phyloP scores from a whole-genome alignment of 2,797 vertebrate species.

The Mionectes olivaceus region DNA sequence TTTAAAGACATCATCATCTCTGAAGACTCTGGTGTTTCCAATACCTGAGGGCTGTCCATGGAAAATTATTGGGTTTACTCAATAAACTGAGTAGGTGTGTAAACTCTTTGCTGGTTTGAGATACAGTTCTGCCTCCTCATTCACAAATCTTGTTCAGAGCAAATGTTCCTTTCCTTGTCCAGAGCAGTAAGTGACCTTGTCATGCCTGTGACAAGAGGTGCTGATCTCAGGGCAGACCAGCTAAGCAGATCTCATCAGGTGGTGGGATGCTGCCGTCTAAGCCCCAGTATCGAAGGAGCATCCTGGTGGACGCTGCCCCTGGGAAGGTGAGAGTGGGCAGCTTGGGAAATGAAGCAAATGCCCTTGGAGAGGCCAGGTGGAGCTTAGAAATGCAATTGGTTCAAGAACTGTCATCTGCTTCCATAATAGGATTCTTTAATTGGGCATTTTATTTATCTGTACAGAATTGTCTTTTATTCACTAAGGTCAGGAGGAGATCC shows the following conservation, averaged over 20 bases:
- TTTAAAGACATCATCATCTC: not conserved
- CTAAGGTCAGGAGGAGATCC: not conserved
- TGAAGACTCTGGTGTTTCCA: not conserved
- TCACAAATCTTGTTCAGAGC: not conserved
- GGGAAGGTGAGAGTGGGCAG: not conserved
- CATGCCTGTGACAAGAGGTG: fast-evolving
- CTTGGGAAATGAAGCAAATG: not conserved
- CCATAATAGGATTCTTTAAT: not conserved
- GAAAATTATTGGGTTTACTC: not conserved
- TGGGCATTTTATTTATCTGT: not conserved
- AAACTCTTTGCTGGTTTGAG: not conserved
- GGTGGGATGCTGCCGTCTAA: fast-evolving
- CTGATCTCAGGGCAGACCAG: fast-evolving
- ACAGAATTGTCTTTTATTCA: not conserved
- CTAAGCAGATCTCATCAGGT: fast-evolving
- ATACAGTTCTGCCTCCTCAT: not conserved
- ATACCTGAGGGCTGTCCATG: not conserved
- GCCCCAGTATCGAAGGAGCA: not conserved
- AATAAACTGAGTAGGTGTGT: not conserved
- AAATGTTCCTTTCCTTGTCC: not conserved
- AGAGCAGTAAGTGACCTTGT: not conserved
- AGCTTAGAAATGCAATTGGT: not conserved
- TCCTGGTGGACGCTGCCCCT: fast-evolving
- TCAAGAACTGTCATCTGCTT: not conserved
- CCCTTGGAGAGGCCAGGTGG: not conserved